Conservation (phyloP, 2,113 vertebrate species). For the Scatophagus argus region DNA sequence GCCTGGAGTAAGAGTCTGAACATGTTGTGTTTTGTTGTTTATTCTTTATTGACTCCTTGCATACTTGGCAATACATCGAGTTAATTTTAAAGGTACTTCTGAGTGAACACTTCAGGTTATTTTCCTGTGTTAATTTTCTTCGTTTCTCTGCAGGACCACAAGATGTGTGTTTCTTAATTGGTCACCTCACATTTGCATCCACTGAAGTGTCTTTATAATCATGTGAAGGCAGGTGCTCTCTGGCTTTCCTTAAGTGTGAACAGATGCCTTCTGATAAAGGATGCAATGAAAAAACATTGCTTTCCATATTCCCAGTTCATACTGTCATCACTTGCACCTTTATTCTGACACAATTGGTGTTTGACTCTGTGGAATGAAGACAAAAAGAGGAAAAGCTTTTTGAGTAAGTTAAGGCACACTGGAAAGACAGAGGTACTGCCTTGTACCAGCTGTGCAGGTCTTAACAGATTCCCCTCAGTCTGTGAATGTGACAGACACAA, state of each 20-base stretch:
- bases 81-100: background rate
- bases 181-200: background rate
- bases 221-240: background rate
- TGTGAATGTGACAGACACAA: constrained; percentile 54
- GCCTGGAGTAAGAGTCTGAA: constrained; percentile 18
- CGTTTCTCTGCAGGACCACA: background rate
- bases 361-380: background rate
- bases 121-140: background rate
- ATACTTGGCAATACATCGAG: too few species aligned
- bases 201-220: background rate
- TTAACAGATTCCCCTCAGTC: constrained; percentile 59
- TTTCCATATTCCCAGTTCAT: background rate
- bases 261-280: background rate
- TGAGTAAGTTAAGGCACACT: background rate
- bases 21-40: constrained; percentile 31
- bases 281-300: background rate
- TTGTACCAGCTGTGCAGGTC: constrained; percentile 51
- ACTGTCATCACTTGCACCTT: background rate
- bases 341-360: background rate
- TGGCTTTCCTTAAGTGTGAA: background rate
- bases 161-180: background rate
- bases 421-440: background rate
- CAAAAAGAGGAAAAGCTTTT: background rate
- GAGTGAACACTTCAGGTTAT: background rate
- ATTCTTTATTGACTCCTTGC: constrained; percentile 1